Conservation (phyloP, 2,888 invertebrate species). For the Rhaphigaster nebulosa region DNA sequence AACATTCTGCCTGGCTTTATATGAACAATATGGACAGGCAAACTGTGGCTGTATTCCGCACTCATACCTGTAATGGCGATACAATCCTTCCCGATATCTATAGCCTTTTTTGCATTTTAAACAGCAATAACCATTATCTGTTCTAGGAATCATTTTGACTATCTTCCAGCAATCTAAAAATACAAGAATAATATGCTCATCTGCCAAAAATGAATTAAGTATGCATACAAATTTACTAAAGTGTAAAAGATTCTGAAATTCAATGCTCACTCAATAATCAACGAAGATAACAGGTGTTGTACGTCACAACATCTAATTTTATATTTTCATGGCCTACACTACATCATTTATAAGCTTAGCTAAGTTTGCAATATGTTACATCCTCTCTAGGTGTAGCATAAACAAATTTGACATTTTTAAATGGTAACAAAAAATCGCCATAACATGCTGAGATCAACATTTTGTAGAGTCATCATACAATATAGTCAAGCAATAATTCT, state of each 20-base stretch:
- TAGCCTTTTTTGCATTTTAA: conserved; percentile 62
- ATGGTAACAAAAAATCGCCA: neutral
- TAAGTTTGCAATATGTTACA: neutral
- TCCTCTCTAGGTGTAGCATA: neutral
- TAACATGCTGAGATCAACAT: neutral
- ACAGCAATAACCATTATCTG: conserved; percentile 38
- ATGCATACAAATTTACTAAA: neutral
- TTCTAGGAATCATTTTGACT: conserved; percentile 2
- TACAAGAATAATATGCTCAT: neutral
- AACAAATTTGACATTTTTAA: neutral
- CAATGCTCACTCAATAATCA: neutral
- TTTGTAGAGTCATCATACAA: no score
- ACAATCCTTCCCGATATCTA: conserved; percentile 63
- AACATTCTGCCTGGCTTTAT: conserved; percentile 62
- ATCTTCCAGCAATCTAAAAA: conserved; percentile 39
- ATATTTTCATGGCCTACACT: neutral
- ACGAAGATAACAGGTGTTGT: neutral
- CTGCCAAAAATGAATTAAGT: neutral
- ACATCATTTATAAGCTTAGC: neutral
- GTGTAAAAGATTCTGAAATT: neutral
- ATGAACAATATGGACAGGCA: conserved; percentile 64
- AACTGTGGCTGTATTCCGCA: conserved; percentile 65
- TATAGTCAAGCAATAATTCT: neutral
- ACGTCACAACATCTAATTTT: neutral
- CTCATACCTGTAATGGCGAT: conserved; percentile 63